Base-by-base conservation (phyloP, 2,888 invertebrate species). In the Tiliacea citrago region DNA sequence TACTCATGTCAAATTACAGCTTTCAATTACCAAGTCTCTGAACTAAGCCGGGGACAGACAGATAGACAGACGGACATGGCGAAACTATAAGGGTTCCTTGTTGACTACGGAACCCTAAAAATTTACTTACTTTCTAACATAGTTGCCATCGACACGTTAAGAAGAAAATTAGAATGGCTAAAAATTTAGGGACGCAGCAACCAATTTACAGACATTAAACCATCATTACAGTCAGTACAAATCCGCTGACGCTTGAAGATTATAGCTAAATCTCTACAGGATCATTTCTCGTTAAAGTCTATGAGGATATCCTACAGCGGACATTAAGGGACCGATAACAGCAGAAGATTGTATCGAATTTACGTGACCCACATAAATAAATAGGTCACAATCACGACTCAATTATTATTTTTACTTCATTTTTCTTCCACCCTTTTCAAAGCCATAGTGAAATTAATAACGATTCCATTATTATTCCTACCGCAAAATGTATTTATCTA, bases 401-500 rank as follows among this genome's bases (percentile, higher is more conserved):
- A 68, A 77, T 73, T 75, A 71, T 69, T 67, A 71, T 60, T 39
- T 81, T 67, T 51, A 79, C 61, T 77, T 73, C 16, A 73, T 77
- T 73, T 83, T 77, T 66, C 68, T 67, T 35, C 57, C 62, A 70
- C 76, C 66, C 68, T 85, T 73, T 67, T 57, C 74, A 77, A 81
- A 81, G 71, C 73, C 77, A 75, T 79, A 86, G 70, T 86, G 77
- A 88, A 88, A 89, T 89, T 89, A 86, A 88, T 88, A 91, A 88
- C 75, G 73, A 83, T 85, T 87, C 79, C 85, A 89, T 89, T 90
- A 88, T 89, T 88, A 90, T 91, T 89, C 82, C 77, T 69, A 72
- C 85, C 84, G 74, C 87, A 87, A 90, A 88, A 86, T 87, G 77
- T 88, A 91, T 90, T 90, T 89, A 90, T 89, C 84, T 88, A 85